Conservation (phyloP, 2,888 invertebrate species). For the Brachyopa scutellaris region DNA sequence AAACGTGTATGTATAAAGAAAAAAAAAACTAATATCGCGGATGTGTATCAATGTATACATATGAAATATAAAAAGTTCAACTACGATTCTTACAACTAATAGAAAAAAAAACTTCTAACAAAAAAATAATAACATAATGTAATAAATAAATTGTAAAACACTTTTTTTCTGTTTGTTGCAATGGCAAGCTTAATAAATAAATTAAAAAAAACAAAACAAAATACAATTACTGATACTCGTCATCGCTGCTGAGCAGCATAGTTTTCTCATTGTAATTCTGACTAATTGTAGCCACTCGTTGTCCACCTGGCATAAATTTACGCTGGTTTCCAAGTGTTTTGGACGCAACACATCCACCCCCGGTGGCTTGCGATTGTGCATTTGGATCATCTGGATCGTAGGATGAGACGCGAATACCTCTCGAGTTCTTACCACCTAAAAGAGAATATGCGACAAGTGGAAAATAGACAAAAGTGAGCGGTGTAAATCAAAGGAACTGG, state of each 20-base stretch:
- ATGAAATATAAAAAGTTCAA: slow-evolving; percentile 66
- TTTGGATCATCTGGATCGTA: slow-evolving; percentile 88
- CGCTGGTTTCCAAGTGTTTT: slow-evolving; percentile 81
- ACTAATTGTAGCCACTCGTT: slow-evolving; percentile 90
- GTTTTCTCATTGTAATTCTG: slow-evolving; percentile 97
- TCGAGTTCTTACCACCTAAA: slow-evolving; percentile 85
- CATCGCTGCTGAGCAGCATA: slow-evolving; percentile 96
- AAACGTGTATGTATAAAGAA: background rate
- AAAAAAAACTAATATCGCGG: slow-evolving; percentile 19
- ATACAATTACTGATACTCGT: slow-evolving; percentile 90
- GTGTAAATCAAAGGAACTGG: slow-evolving; percentile 18
- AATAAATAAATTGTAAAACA: slow-evolving; percentile 27
- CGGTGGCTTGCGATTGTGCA: slow-evolving; percentile 76
- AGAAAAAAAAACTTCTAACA: slow-evolving; percentile 29
- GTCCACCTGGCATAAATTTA: slow-evolving; percentile 85
- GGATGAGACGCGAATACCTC: slow-evolving; percentile 86
- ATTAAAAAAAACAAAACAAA: background rate
- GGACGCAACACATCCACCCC: slow-evolving; percentile 81
- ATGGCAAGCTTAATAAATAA: slow-evolving; percentile 11
- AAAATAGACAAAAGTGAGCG: slow-evolving; percentile 43
- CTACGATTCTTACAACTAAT: slow-evolving; percentile 66
- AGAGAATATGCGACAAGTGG: slow-evolving; percentile 57
- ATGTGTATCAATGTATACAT: slow-evolving; percentile 43
- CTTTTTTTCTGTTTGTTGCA: slow-evolving; percentile 5
- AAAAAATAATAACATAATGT: slow-evolving; percentile 3